phyloP scores from a whole-genome alignment of 2,888 invertebrate species.

The Euplagia quadripunctaria region DNA sequence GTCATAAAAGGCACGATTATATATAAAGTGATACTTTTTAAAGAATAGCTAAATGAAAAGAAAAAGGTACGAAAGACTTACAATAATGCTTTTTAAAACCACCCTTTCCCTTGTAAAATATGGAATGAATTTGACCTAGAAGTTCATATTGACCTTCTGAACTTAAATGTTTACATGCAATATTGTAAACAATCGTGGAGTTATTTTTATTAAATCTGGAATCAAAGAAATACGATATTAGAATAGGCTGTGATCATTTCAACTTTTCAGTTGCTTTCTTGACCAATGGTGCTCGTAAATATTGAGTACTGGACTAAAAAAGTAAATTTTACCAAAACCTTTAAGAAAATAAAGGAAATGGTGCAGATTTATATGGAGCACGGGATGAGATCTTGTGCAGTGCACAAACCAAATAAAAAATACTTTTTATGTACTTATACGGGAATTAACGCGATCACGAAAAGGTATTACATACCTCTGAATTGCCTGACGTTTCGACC shows the following conservation, averaged over 20 bases:
- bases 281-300: too few relatives aligned
- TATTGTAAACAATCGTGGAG: constrained; percentile 29
- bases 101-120: constrained; percentile 57
- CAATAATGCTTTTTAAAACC: constrained; percentile 18
- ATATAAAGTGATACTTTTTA: neutral
- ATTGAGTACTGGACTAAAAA: too few relatives aligned
- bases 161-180: constrained; percentile 40
- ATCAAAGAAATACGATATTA: neutral
- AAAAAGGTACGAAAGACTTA: neutral
- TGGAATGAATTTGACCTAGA: constrained; percentile 47
- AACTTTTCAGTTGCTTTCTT: neutral
- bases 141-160: constrained; percentile 51
- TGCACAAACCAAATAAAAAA: too few relatives aligned
- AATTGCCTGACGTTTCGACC: too few relatives aligned
- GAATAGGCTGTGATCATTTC: neutral
- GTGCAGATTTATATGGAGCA: too few relatives aligned
- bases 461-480: too few relatives aligned
- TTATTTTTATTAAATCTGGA: constrained; percentile 43
- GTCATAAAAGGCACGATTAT: neutral
- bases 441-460: too few relatives aligned
- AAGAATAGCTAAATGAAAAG: neutral
- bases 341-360: too few relatives aligned
- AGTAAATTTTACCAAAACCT: too few relatives aligned
- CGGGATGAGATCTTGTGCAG: too few relatives aligned
- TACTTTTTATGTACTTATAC: too few relatives aligned